phyloP scores from a whole-genome alignment of 2,888 invertebrate genomes.

The Pyrochroa serraticornis region DNA sequence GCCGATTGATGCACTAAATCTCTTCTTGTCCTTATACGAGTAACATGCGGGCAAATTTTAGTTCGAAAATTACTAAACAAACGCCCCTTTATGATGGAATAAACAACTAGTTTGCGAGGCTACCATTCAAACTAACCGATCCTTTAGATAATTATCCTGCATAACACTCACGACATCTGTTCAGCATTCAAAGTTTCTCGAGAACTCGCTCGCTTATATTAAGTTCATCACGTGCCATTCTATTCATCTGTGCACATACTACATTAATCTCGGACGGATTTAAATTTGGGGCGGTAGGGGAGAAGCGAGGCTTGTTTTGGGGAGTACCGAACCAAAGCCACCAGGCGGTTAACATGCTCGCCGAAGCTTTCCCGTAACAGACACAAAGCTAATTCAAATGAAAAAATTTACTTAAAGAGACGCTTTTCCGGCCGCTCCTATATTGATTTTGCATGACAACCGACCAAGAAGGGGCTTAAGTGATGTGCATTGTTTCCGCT shows the following conservation, averaged over 20 bases:
- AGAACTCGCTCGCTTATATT: constrained; percentile 14
- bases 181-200: constrained; percentile 9
- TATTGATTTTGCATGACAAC: too few species aligned
- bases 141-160: background rate
- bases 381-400: constrained; percentile 18
- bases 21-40: too few species aligned
- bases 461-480: too few species aligned
- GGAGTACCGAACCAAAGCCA: constrained; percentile 13
- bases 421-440: too few species aligned
- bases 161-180: background rate
- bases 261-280: constrained; percentile 38
- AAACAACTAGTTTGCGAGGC: too few species aligned
- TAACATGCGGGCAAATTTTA: too few species aligned
- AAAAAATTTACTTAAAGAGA: constrained; percentile 7
- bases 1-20: too few species aligned
- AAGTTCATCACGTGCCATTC: constrained; percentile 33
- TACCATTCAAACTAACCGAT: background rate
- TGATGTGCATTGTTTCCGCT: background rate
- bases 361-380: constrained; percentile 1
- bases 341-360: constrained; percentile 13
- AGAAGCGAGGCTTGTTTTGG: constrained; percentile 19
- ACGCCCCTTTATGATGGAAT: too few species aligned
- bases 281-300: constrained; percentile 34
- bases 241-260: constrained; percentile 30
- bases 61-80: too few species aligned